Evolutionary conservation across 1,140 invertebrate species (phyloP), one percentile per base, ranked within the genome.

Genomic region (Agraylea sexmaculata): DNA sequence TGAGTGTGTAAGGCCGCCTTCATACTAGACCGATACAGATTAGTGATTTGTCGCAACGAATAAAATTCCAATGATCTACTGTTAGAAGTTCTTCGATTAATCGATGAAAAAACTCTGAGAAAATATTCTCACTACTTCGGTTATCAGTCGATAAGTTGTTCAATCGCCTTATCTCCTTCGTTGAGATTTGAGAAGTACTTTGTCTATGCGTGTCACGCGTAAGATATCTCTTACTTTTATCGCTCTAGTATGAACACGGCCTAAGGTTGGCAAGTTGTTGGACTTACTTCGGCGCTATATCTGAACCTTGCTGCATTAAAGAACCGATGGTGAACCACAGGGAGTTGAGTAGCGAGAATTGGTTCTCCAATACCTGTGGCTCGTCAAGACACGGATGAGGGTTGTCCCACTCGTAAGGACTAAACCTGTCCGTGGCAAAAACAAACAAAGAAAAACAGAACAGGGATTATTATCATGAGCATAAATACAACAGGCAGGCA

Each of bases 261-360:
- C 10, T 47, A 5, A 36, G 27, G 23, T 15, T 21, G 13, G 7
- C 19, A 13, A 13, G 11, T 33, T 45, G 19, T 25, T 15, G 80
- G 47, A 68, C 68, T 69, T 65, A 83, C 79, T 80, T 78, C 43
- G 78, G 78, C 69, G 84, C 83, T 61, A 90, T 81, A 74, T 90
- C 86, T 56, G 80, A 86, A 65, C 87, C 86, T 75, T 87, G 83
- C 73, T 88, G 84, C 84, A 90, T 88, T 57, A 89, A 75, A 52
- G 81, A 83, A 51, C 84, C 84, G 61, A 87, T 82, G 64, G 83
- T 84, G 70, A 87, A 87, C 84, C 84, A 88, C 51, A 88, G 72
- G 56, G 80, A 78, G 70, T 90, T 90, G 60, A 86, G 71, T 51
- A 89, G 69, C 49, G 79, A 86, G 70, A 91, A 90, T 66, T 87